Evolutionary conservation across 2,888 invertebrate species (phyloP).

Genomic region (Machimus rusticus): DNA sequence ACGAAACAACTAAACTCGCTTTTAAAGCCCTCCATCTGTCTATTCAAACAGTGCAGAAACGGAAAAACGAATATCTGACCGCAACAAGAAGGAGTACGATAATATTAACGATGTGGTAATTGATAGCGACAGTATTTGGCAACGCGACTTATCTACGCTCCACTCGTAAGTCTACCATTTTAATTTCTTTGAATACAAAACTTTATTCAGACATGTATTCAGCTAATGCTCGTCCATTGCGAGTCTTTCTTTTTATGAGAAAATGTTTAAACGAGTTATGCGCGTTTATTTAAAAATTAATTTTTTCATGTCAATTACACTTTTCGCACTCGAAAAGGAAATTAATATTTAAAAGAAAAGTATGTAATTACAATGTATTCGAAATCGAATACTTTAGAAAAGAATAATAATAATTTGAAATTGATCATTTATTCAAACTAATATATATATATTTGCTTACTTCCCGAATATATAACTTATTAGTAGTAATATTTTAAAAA

Average conservation of each 20-base stretch:
- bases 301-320: too few relatives aligned
- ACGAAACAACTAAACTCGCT: conserved; percentile 47
- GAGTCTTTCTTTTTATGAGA: too few relatives aligned
- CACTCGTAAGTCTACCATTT: conserved; percentile 66
- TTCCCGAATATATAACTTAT: too few relatives aligned
- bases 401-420: too few relatives aligned
- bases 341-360: too few relatives aligned
- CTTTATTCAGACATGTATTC: too few relatives aligned
- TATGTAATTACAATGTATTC: not conserved
- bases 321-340: too few relatives aligned
- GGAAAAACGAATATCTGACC: conserved; percentile 76
- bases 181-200: too few relatives aligned
- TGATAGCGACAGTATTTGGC: conserved; percentile 76
- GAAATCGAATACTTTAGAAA: not conserved
- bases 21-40: conserved; percentile 4
- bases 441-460: too few relatives aligned
- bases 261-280: too few relatives aligned
- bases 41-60: conserved; percentile 63
- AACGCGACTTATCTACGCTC: conserved; percentile 77
- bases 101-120: conserved; percentile 70
- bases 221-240: not conserved
- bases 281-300: too few relatives aligned
- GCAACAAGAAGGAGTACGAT: conserved; percentile 74
- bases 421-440: too few relatives aligned
- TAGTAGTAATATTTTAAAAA: not conserved